Evolutionary conservation across 2,888 invertebrate genomes (phyloP).

Genomic region (Luperina nickerlii): DNA sequence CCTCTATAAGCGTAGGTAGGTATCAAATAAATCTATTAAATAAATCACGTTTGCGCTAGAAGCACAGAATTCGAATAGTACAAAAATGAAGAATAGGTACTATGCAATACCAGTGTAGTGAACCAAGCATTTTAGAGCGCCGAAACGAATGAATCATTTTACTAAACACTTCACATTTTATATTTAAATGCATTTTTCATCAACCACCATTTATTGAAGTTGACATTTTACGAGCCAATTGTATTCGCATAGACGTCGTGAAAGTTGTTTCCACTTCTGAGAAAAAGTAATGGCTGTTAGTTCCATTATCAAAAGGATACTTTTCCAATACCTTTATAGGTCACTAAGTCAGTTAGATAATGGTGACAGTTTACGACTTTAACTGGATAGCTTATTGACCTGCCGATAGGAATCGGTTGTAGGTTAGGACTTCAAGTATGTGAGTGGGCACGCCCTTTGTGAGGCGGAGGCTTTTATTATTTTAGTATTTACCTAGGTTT

Average conservation of each 20-base stretch:
- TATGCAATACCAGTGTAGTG: not conserved
- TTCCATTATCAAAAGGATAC: not conserved
- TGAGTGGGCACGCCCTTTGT: not conserved
- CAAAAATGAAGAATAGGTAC: not conserved
- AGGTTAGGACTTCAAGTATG: not conserved
- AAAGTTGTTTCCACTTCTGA: not conserved
- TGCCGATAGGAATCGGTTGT: not conserved
- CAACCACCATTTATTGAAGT: not conserved
- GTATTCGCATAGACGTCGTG: not conserved
- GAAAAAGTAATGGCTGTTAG: not conserved
- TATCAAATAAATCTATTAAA: no score
- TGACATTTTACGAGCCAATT: not conserved
- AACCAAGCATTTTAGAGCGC: not conserved
- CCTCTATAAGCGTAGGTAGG: no score
- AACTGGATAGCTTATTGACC: conserved; percentile 19
- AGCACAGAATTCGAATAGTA: not conserved
- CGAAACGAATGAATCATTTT: not conserved
- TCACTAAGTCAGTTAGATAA: conserved; percentile 5
- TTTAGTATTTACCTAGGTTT: not conserved
- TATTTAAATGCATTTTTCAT: not conserved
- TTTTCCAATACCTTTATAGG: not conserved
- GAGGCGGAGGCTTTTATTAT: not conserved
- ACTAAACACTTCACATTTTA: not conserved
- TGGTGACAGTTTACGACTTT: conserved; percentile 1
- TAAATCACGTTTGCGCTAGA: not conserved